Percentiles rank a stretch among this genome's conserved stretches.
These are phyloP conservation scores for Oenanthe oenanthe DNA, from an alignment of 2,113 vertebrate genomes.

Conservation along the genomic window DNA sequence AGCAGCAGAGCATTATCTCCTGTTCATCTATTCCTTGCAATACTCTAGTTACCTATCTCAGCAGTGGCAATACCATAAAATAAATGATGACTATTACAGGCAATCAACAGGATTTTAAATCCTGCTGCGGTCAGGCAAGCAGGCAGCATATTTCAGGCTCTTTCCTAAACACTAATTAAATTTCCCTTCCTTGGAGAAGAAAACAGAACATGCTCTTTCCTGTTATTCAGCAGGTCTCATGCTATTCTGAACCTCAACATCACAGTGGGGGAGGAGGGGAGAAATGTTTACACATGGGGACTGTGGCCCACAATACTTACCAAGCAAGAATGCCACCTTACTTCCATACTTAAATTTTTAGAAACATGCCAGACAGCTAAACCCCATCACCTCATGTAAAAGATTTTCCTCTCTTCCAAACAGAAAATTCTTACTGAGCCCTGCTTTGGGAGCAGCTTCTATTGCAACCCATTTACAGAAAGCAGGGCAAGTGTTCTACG, in stretches of 20 bases:
- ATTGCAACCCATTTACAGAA: background rate
- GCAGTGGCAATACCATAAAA: background rate
- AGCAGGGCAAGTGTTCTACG: background rate
- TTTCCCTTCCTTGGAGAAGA: background rate
- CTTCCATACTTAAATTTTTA: background rate
- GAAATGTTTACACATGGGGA: background rate
- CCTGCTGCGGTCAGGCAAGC: background rate
- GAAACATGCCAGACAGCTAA: background rate
- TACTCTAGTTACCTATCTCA: background rate
- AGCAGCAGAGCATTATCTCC: background rate
- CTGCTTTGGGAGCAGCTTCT: background rate
- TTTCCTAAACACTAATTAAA: constrained; percentile 34
- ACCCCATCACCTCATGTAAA: background rate
- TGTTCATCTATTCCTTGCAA: background rate
- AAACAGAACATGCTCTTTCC: background rate
- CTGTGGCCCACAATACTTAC: background rate
- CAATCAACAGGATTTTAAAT: background rate
- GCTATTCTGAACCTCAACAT: constrained; percentile 1
- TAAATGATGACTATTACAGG: background rate
- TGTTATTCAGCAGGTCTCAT: constrained; percentile 37
- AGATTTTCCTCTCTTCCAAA: background rate
- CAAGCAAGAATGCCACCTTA: background rate
- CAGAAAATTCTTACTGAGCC: background rate
- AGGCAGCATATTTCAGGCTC: constrained; percentile 5
- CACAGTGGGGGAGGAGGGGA: fast-evolving